Evolutionary conservation across 2,113 vertebrate species (phyloP).

Genomic region (Gavia stellata): DNA sequence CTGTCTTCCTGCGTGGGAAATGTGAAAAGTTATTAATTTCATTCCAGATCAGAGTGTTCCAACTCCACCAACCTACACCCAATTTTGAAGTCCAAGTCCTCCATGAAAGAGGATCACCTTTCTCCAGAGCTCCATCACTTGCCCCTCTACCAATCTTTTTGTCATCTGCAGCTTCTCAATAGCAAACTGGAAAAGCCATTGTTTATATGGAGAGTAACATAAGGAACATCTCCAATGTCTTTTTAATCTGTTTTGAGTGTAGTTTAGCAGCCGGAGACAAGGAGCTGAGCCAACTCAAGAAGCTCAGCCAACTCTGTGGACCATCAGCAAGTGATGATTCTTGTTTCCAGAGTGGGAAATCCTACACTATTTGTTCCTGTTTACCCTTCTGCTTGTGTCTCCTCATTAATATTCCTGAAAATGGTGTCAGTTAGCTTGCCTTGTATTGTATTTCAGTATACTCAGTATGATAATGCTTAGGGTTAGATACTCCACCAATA

Average conservation of each 20-base stretch:
- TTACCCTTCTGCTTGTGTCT: not conserved
- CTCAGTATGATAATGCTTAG: not conserved
- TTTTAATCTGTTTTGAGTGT: not conserved
- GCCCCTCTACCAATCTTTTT: not conserved
- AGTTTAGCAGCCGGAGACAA: not conserved
- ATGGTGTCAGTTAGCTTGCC: not conserved
- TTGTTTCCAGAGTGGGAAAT: slow-evolving; percentile 5
- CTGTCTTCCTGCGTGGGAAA: not conserved
- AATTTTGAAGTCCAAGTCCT: not conserved
- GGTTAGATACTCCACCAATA: not conserved
- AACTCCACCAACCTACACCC: not conserved
- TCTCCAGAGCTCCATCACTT: not conserved
- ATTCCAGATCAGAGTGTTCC: not conserved
- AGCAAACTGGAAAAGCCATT: not conserved
- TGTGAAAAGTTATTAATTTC: not conserved
- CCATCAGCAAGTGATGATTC: not conserved
- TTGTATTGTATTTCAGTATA: not conserved
- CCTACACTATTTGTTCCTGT: not conserved
- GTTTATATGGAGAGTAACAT: not conserved
- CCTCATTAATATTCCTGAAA: not conserved
- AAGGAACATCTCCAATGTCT: not conserved
- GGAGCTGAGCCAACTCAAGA: slow-evolving; percentile 9
- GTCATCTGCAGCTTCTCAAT: not conserved
- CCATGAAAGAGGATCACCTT: not conserved
- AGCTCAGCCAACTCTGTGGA: not conserved